Percentiles rank a stretch among this genome's conserved stretches.
Evolutionary conservation across 2,113 vertebrate genomes (phyloP).

Genomic region (Dasyurus viverrinus): DNA sequence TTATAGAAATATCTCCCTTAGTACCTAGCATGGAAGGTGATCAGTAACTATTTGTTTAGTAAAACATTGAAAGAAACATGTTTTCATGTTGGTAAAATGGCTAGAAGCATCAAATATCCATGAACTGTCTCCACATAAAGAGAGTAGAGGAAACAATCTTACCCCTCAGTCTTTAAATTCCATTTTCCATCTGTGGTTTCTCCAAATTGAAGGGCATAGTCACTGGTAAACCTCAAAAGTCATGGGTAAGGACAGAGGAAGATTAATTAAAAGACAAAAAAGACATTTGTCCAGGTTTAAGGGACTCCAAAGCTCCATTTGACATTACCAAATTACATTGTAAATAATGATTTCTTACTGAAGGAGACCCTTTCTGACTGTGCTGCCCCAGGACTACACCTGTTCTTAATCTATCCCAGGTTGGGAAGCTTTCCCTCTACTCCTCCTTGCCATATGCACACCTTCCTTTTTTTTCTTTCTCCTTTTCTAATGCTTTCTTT

Average conservation of each 20-base stretch:
- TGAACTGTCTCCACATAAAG: neutral
- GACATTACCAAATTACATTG: slow-evolving; percentile 54
- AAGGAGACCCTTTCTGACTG: neutral
- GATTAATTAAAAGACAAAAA: neutral
- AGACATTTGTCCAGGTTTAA: neutral
- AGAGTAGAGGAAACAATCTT: neutral
- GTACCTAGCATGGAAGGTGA: neutral
- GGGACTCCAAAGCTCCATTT: neutral
- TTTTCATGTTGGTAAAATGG: neutral
- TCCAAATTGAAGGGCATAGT: neutral
- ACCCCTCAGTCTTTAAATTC: neutral
- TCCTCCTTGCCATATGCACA: neutral
- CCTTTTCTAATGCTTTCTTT: neutral
- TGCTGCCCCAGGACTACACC: neutral
- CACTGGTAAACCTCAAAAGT: neutral
- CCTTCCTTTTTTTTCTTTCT: neutral
- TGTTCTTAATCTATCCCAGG: neutral
- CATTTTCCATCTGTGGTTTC: slow-evolving; percentile 4
- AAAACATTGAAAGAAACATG: neutral
- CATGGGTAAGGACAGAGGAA: neutral
- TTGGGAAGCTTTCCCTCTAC: neutral
- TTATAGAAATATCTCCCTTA: neutral
- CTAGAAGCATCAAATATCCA: neutral
- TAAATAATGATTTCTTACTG: slow-evolving; percentile 38
- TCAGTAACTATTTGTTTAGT: neutral